Evolutionary conservation across 2,888 invertebrate species (phyloP), one percentile per base, ranked within the genome.

Genomic region (Drosophila subsilvestris): DNA sequence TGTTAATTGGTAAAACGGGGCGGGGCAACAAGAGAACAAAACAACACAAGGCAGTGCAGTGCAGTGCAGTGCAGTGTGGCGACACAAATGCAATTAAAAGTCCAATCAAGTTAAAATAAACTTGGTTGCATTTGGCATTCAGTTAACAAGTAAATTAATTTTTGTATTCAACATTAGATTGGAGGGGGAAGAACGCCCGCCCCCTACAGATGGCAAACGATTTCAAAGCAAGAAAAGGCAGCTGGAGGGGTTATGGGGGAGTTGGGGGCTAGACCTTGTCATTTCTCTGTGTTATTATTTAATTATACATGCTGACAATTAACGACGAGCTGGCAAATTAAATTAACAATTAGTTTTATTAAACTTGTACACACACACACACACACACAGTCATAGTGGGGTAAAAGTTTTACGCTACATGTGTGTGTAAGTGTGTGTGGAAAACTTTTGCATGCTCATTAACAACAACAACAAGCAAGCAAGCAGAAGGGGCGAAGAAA

Each of bases 321-420:
- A 90, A 88, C 80, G 76, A 86, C 76, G 79, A 76, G 79, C 90
- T 85, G 86, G 90, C 86, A 91, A 91, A 90, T 89, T 90, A 88
- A 91, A 90, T 90, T 91, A 91, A 90, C 90, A 90, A 90, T 90
- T 90, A 91, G 90, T 91, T 91, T 91, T 90, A 91, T 91, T 91
- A 90, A 91, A 91, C 85, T 89, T 89, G 47, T 68, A 61, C 54
- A 78, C 59, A 54, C 43, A 70, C 45, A 50, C 37, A 47, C 29
- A 29, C 12, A 78, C 59, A 54, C 43, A 70, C 45, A 50, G 29
- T 44, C 29, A 29, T 9, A 48, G 44, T 45, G 7, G 20, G 45
- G 42, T n/a, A 63, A 79, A 84, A 87, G 65, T 85, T 85, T 55
- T 56, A 17, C 17, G 20, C 27, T 37, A 45, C 48, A 42, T 57